phyloP scores from a whole-genome alignment of 2,888 invertebrate genomes.

The Torymus tubicola region DNA sequence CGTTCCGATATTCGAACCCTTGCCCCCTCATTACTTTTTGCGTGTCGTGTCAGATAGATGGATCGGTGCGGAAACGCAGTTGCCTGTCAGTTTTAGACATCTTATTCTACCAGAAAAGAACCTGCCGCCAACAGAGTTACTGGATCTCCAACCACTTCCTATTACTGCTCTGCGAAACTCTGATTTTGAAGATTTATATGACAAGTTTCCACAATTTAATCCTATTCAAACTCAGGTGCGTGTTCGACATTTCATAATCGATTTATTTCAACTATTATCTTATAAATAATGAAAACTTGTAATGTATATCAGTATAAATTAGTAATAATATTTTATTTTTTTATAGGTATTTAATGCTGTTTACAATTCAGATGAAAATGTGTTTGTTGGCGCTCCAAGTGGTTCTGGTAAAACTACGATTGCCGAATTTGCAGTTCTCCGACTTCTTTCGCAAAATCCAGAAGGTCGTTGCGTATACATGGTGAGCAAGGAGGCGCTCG shows the following conservation, averaged over 20 bases:
- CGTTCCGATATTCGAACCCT: conserved; percentile 98
- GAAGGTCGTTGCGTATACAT: conserved; percentile 95
- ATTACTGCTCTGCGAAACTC: conserved; percentile 93
- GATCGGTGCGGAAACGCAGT: conserved; percentile 96
- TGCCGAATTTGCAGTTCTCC: conserved; percentile 95
- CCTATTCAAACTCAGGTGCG: conserved; percentile 93
- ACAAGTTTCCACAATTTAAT: conserved; percentile 95
- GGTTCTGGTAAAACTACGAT: conserved; percentile 96
- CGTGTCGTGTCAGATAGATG: conserved; percentile 92
- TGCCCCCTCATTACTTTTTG: conserved; percentile 98
- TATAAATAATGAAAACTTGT: neutral
- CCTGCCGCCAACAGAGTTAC: conserved; percentile 96
- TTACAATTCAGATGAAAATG: conserved; percentile 98
- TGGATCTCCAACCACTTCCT: conserved; percentile 97
- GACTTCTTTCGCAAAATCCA: conserved; percentile 86
- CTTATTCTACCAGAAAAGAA: conserved; percentile 98
- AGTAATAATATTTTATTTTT: neutral
- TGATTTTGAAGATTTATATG: conserved; percentile 91
- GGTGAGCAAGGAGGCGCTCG: conserved; percentile 93
- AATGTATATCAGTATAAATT: neutral
- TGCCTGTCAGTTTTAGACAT: conserved; percentile 98
- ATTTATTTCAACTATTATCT: neutral
- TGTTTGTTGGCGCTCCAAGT: conserved; percentile 95
- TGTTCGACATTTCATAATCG: neutral
- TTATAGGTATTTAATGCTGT: conserved; percentile 93